Conservation (phyloP, 2,113 vertebrate genomes). For the Noturus placidus region DNA sequence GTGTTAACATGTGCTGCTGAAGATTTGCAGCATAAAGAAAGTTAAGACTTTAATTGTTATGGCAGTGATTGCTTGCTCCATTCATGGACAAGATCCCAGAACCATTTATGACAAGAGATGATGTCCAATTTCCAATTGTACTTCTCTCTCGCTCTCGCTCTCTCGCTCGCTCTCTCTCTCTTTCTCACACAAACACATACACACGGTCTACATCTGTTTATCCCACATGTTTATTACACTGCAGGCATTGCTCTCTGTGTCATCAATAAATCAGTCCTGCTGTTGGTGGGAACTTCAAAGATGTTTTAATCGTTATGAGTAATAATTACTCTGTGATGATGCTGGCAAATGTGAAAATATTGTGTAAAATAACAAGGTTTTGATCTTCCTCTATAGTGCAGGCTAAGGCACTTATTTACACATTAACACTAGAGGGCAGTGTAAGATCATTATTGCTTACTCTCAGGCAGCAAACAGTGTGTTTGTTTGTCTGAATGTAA, state of each 20-base stretch:
- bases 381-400: not conserved
- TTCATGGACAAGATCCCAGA: constrained; percentile 23
- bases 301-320: constrained; percentile 12
- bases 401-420: not conserved
- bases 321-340: constrained; percentile 13
- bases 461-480: not conserved
- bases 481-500: not conserved
- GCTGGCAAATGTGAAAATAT: constrained; percentile 19
- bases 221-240: constrained; percentile 26
- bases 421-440: constrained; percentile 48
- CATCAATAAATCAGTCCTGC: constrained; percentile 39
- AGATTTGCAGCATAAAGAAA: not conserved
- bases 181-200: not conserved
- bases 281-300: constrained; percentile 10
- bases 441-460: not conserved
- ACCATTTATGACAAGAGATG: constrained; percentile 9
- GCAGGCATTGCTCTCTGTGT: not conserved
- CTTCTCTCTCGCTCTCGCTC: not conserved
- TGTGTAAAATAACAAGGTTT: constrained; percentile 1
- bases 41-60: constrained; percentile 10
- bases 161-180: not conserved
- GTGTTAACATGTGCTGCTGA: not conserved
- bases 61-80: not conserved
- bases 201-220: constrained; percentile 19
- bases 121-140: constrained; percentile 26